Percentiles rank a stretch among this genome's conserved stretches.
These are phyloP conservation scores for Leptodactylus fallax DNA, from an alignment of 2,797 vertebrate species.

Conservation along the genomic window DNA sequence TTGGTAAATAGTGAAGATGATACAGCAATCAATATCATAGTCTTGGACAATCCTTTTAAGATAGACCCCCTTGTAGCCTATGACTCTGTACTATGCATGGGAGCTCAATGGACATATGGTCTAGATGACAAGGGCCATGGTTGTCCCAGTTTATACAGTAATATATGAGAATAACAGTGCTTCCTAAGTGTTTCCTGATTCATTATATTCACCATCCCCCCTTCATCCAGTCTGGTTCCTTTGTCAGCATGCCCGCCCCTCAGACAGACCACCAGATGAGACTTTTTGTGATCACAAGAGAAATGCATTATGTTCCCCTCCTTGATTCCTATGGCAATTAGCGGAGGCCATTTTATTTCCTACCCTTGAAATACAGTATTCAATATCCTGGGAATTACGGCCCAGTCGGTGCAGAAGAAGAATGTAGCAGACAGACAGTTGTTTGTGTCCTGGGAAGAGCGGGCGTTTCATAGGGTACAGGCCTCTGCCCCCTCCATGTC, in stretches of 20 bases:
- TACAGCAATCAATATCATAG: no score
- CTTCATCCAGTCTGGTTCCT: background rate
- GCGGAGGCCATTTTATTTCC: background rate
- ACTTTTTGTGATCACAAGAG: slow-evolving; percentile 8
- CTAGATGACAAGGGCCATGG: background rate
- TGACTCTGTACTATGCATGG: no score
- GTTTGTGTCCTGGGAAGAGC: background rate
- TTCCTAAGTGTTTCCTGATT: background rate
- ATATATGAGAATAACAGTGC: background rate
- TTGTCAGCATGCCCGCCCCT: background rate
- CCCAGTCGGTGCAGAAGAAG: background rate
- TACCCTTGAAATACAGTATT: background rate
- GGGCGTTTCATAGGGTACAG: background rate
- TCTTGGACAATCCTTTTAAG: no score
- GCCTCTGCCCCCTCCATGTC: background rate
- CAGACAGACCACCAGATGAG: background rate
- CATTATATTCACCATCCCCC: background rate
- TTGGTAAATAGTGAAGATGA: no score
- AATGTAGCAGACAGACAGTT: background rate
- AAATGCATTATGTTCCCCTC: background rate
- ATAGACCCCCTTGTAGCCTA: no score
- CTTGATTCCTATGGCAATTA: slow-evolving; percentile 29
- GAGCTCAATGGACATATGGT: background rate
- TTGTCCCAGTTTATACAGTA: background rate
- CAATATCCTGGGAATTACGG: slow-evolving; percentile 19